These are phyloP conservation scores for Daubentonia madagascariensis DNA, from an alignment of 2,113 vertebrate species.

Conservation along the genomic window DNA sequence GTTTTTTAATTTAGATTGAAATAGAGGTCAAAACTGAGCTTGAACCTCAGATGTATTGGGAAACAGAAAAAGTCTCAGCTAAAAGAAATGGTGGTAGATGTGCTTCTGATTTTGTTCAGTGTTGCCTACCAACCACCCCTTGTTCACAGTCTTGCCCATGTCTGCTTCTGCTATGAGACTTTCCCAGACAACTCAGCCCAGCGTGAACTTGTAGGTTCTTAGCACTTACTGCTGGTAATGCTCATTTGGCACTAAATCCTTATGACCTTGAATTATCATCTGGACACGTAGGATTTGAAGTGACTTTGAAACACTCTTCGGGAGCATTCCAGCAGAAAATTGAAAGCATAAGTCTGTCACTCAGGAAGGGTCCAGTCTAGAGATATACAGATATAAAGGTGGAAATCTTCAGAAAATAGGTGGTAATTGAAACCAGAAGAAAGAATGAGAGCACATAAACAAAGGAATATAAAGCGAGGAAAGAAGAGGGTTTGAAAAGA, in stretches of 20 bases:
- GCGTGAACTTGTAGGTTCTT: not conserved
- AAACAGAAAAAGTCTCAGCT: not conserved
- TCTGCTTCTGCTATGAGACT: not conserved
- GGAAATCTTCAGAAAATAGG: not conserved
- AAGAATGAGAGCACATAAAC: not conserved
- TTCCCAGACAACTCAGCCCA: not conserved
- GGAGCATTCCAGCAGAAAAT: slow-evolving; percentile 5
- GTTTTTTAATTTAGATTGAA: not conserved
- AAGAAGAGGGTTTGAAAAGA: not conserved
- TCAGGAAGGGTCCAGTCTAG: not conserved
- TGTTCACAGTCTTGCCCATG: not conserved
- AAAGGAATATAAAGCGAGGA: not conserved
- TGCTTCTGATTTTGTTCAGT: not conserved
- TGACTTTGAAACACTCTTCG: not conserved
- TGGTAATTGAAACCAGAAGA: not conserved
- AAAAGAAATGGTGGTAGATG: not conserved
- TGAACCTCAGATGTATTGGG: not conserved
- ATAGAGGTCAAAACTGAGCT: not conserved
- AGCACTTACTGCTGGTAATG: not conserved
- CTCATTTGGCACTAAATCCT: not conserved
- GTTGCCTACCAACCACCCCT: not conserved
- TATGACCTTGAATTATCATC: not conserved
- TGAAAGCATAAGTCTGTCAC: not conserved
- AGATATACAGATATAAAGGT: not conserved
- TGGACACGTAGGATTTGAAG: not conserved